Conservation (phyloP, 1,140 invertebrate species). For the Lasioglossum albipes region DNA sequence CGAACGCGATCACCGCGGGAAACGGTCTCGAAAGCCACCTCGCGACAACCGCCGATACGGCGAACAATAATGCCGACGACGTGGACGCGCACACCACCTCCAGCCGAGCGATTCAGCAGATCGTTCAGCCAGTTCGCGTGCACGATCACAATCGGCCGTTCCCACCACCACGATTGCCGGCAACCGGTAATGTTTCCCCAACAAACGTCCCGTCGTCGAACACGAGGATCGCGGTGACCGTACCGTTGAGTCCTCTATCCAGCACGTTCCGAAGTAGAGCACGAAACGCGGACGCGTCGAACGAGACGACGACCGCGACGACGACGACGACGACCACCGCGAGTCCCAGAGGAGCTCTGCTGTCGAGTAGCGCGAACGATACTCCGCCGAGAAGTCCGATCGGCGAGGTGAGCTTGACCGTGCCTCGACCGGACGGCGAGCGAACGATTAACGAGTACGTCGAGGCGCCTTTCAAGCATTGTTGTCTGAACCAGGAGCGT, state of each 20-base stretch:
- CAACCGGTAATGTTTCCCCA: slow-evolving; percentile 28
- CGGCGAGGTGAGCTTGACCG: slow-evolving; percentile 84
- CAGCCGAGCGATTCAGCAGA: slow-evolving; percentile 41
- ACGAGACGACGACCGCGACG: slow-evolving; percentile 13
- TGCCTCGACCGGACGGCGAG: slow-evolving; percentile 88
- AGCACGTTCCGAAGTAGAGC: slow-evolving; percentile 64
- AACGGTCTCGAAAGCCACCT: background rate
- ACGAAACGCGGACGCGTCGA: slow-evolving; percentile 41
- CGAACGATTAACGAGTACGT: slow-evolving; percentile 91
- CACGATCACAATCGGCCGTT: slow-evolving; percentile 75
- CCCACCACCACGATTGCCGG: slow-evolving; percentile 74
- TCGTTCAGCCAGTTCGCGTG: slow-evolving; percentile 56
- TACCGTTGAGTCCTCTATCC: slow-evolving; percentile 73
- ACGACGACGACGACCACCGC: background rate
- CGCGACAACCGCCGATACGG: background rate
- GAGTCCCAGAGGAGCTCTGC: slow-evolving; percentile 28
- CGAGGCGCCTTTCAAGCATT: slow-evolving; percentile 85
- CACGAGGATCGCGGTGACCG: slow-evolving; percentile 69
- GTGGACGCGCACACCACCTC: slow-evolving; percentile 47
- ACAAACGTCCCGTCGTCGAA: slow-evolving; percentile 11
- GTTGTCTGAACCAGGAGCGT: slow-evolving; percentile 50
- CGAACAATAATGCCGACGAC: slow-evolving; percentile 22
- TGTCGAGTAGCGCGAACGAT: slow-evolving; percentile 20
- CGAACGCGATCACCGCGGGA: background rate
- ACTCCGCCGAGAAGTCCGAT: slow-evolving; percentile 60